phyloP scores from a whole-genome alignment of 37 sponge, comb jelly and placozoan genomes.

The Diacarnus erythraeanus region DNA sequence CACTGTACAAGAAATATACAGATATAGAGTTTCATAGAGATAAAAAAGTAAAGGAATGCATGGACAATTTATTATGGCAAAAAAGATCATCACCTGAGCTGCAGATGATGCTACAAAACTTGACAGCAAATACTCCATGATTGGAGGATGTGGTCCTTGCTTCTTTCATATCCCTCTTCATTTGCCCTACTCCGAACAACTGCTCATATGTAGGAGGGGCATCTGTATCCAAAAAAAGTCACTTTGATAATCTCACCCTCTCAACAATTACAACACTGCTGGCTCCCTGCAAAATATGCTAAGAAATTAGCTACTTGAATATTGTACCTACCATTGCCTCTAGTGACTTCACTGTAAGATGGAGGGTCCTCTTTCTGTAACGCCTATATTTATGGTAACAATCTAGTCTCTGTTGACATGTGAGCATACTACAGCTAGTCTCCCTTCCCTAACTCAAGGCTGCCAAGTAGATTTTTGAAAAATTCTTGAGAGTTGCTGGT shows the following conservation, averaged over 20 bases:
- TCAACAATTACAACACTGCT: not conserved
- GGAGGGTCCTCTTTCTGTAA: slow-evolving; percentile 14
- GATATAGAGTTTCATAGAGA: no score
- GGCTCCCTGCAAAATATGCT: not conserved
- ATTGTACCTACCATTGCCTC: slow-evolving; percentile 5
- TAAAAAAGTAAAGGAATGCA: not conserved
- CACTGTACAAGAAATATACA: no score
- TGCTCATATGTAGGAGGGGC: slow-evolving; percentile 46
- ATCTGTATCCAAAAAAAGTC: no score
- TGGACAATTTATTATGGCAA: not conserved
- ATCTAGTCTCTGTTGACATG: no score
- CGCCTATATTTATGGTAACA: not conserved
- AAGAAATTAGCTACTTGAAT: not conserved
- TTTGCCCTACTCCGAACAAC: slow-evolving; percentile 37
- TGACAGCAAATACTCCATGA: slow-evolving; percentile 33
- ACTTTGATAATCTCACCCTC: not conserved
- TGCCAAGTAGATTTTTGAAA: no score
- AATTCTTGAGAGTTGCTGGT: no score
- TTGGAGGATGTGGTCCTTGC: slow-evolving; percentile 23
- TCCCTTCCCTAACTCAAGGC: no score
- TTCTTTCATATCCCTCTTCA: slow-evolving; percentile 19
- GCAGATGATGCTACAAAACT: slow-evolving; percentile 21
- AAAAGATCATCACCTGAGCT: slow-evolving; percentile 53
- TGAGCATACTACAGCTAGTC: no score
- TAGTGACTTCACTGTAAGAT: slow-evolving; percentile 7